These are phyloP conservation scores for Ascidia mentula DNA, from an alignment of 23 tunicate genomes.

Conservation along the genomic window DNA sequence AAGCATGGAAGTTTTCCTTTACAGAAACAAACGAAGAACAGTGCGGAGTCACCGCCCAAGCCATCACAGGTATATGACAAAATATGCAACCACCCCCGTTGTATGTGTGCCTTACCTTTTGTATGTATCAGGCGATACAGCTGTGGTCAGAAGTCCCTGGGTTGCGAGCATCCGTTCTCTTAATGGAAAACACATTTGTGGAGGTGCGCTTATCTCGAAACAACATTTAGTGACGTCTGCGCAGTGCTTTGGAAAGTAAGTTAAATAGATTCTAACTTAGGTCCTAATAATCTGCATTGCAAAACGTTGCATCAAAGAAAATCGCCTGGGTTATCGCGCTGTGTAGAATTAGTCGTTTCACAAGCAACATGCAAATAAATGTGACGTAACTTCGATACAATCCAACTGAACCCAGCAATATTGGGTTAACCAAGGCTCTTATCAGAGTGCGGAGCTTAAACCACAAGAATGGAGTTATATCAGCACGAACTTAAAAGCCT, in stretches of 20 bases:
- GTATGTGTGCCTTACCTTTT: too few species aligned
- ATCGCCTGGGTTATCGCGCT: too few species aligned
- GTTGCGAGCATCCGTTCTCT: background rate
- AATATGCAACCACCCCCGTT: too few species aligned
- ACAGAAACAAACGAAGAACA: background rate
- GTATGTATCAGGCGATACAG: background rate
- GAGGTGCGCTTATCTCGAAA: background rate
- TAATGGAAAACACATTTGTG: background rate
- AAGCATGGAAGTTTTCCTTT: too few species aligned
- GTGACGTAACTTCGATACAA: too few species aligned
- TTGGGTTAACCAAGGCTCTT: background rate
- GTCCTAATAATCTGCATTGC: too few species aligned
- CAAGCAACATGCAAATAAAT: too few species aligned
- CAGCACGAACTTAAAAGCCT: background rate
- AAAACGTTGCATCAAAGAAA: background rate
- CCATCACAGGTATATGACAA: background rate
- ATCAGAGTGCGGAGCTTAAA: background rate
- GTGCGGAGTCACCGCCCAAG: background rate
- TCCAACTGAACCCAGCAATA: too few species aligned
- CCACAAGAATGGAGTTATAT: background rate
- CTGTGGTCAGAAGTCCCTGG: background rate
- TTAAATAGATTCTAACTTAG: too few species aligned
- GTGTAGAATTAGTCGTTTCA: too few species aligned
- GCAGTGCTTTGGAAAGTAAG: constrained; percentile 7
- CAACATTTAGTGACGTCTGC: background rate